A percentile compares a stretch with the other conserved stretches of the same genome.
phyloP scores from a whole-genome alignment of 2,888 invertebrate genomes.

The Cinara cedri region DNA sequence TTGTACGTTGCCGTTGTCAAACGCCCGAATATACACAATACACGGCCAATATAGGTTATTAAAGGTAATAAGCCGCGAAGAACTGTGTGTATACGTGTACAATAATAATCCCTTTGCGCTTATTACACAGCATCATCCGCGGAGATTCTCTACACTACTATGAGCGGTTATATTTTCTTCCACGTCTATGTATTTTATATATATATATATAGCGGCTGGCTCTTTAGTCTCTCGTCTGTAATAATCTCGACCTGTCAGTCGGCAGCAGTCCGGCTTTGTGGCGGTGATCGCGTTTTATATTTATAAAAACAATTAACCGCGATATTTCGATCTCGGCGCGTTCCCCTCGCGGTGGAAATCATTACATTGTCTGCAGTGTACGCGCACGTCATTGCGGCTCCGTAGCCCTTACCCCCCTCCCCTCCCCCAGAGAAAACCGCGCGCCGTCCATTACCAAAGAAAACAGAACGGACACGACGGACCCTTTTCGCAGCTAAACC shows the following conservation, averaged over 20 bases:
- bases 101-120: no score
- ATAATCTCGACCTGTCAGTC: constrained; percentile 46
- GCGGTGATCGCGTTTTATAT: constrained; percentile 9
- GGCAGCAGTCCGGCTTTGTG: constrained; percentile 27
- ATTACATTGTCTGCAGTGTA: neutral
- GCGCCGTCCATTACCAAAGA: constrained; percentile 31
- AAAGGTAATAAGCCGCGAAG: no score
- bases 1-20: no score
- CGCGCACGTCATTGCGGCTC: neutral
- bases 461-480: constrained; percentile 26
- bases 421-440: neutral
- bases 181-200: neutral
- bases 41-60: no score
- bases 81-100: no score
- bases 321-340: constrained; percentile 5
- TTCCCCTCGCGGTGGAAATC: neutral
- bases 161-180: neutral
- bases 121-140: no score
- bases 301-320: constrained; percentile 22
- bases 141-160: no score
- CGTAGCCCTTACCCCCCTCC: neutral
- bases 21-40: no score
- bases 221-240: neutral
- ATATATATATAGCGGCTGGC: neutral
- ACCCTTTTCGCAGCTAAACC: constrained; percentile 22